Evolutionary conservation across 2,888 invertebrate genomes (phyloP), one percentile per base, ranked within the genome.

Genomic region (Aromia moschata): DNA sequence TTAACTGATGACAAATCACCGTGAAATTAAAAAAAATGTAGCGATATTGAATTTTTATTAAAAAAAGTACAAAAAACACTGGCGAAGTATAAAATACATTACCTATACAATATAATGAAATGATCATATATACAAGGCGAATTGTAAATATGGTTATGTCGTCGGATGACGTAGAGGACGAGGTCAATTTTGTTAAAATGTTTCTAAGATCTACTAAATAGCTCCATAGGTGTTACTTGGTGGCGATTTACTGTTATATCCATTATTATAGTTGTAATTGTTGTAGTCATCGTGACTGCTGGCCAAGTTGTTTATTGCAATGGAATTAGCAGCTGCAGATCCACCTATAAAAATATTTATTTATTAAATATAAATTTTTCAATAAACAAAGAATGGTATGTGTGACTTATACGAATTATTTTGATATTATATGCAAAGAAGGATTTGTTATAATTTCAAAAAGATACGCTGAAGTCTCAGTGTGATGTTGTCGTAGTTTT

Each of bases 221-320:
- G 64, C 33, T 33, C 65, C 62, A 46, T 69, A 69, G 1, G 52
- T 56, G 10, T 45, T 60, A 30, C 66, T 63, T 3, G 65, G 65
- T 17, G 53, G 30, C n/a, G 49, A 16, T 9, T 51, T 59, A 20
- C 47, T 57, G 40, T 33, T 60, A 30, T 62, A 65, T 1, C 62
- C 62, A 51, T 51, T 60, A 41, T 61, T 61, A 12, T 65, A 64
- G 1, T 45, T 58, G n/a, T 53, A 45, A 37, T 43, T 55, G 44
- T 62, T 61, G 57, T 56, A 61, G 36, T 49, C 53, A 30, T 52
- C 52, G 30, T 59, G 51, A 2, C 58, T 60, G 14, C 56, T 62
- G 3, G 74, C 74, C 52, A 69, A 71, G 61, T 71, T 74, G 33
- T 75, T 75, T 18, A 74, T 73, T 2, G 70, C 68, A 16, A 73